Evolutionary conservation across 1,140 invertebrate species (phyloP).

Genomic region (Pectinophora gossypiella): DNA sequence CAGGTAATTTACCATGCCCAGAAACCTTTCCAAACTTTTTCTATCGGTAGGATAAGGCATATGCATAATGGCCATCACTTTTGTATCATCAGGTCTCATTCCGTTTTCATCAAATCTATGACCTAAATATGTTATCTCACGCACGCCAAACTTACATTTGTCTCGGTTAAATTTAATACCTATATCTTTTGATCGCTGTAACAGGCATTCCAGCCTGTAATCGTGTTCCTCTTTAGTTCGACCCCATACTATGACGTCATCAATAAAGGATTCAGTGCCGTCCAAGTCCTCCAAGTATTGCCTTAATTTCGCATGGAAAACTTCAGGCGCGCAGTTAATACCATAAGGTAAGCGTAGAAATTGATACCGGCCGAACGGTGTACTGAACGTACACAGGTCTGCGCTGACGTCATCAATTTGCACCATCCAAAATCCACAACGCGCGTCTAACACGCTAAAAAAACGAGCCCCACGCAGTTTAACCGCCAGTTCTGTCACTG

Average conservation of each 20-base stretch:
- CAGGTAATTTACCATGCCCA: constrained; percentile 60
- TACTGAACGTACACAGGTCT: neutral
- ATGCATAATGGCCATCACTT: constrained; percentile 13
- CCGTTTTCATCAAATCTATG: constrained; percentile 14
- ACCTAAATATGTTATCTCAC: constrained; percentile 12
- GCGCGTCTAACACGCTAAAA: neutral
- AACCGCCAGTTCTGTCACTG: neutral
- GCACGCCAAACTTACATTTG: constrained; percentile 13
- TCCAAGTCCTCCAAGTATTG: constrained; percentile 1
- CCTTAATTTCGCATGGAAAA: constrained; percentile 1
- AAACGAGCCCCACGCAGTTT: neutral
- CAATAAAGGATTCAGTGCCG: neutral
- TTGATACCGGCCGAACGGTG: constrained; percentile 1
- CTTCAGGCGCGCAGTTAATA: constrained; percentile 1
- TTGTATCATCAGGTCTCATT: constrained; percentile 8
- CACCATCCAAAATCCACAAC: constrained; percentile 3
- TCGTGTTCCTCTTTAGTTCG: constrained; percentile 1
- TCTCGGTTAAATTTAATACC: constrained; percentile 4
- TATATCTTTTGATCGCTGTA: constrained; percentile 21
- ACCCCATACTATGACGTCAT: constrained; percentile 5
- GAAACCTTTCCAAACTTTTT: constrained; percentile 47
- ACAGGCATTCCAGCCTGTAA: neutral
- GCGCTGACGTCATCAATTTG: neutral
- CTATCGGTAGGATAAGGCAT: constrained; percentile 31
- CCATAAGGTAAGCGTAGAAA: constrained; percentile 4